Percentiles rank a stretch among this genome's conserved stretches.
These are phyloP conservation scores for Gasteruption jaculator DNA, from an alignment of 2,888 invertebrate genomes.

Conservation along the genomic window DNA sequence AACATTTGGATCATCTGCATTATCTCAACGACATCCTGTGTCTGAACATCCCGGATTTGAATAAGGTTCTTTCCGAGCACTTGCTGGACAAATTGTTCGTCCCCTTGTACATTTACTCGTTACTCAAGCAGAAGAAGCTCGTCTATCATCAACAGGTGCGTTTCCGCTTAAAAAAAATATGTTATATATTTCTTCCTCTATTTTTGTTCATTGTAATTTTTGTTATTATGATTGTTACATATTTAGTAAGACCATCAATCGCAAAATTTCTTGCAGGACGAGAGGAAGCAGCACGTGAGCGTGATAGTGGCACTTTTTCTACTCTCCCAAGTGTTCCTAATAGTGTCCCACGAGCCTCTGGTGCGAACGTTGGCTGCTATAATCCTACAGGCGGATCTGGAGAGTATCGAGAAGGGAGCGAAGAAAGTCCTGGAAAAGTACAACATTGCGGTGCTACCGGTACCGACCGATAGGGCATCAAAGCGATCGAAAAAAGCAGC, in stretches of 20 bases:
- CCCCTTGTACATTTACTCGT: slow-evolving; percentile 89
- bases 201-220: slow-evolving; percentile 5
- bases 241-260: slow-evolving; percentile 8
- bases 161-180: slow-evolving; percentile 26
- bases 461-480: no score
- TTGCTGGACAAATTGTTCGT: slow-evolving; percentile 87
- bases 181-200: slow-evolving; percentile 1
- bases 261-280: slow-evolving; percentile 37
- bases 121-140: slow-evolving; percentile 55
- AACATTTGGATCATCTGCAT: slow-evolving; percentile 95
- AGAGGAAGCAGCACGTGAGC: slow-evolving; percentile 56
- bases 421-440: slow-evolving; percentile 66
- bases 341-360: slow-evolving; percentile 85
- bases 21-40: slow-evolving; percentile 95
- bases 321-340: slow-evolving; percentile 91
- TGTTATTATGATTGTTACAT: slow-evolving; percentile 4
- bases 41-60: slow-evolving; percentile 86
- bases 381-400: slow-evolving; percentile 77
- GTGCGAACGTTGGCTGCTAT: slow-evolving; percentile 89
- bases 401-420: slow-evolving; percentile 66
- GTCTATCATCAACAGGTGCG: slow-evolving; percentile 44
- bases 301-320: slow-evolving; percentile 88
- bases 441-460: no score
- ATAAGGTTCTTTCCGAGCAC: slow-evolving; percentile 91
- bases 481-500: no score